Evolutionary conservation across 2,888 invertebrate genomes (phyloP).

Genomic region (Megaustenia siamemsis): DNA sequence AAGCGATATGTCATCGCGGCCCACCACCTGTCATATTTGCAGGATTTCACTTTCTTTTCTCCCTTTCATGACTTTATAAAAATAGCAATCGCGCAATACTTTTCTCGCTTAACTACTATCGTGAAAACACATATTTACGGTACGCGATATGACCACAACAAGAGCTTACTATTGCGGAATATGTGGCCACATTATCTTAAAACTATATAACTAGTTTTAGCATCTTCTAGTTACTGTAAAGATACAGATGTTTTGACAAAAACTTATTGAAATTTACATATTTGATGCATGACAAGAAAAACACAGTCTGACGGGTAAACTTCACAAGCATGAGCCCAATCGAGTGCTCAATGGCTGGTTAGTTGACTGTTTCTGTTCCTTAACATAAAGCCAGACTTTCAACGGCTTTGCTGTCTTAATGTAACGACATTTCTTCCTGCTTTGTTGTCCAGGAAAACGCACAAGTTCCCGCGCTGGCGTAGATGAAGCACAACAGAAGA

Average conservation of each 20-base stretch:
- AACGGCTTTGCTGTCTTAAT: neutral
- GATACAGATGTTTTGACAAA: neutral
- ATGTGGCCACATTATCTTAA: no score
- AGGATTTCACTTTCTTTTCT: no score
- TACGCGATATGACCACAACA: no score
- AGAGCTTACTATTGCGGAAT: no score
- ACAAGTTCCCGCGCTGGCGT: neutral
- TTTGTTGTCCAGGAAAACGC: neutral
- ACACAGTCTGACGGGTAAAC: neutral
- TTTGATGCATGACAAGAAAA: neutral
- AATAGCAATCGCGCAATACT: no score
- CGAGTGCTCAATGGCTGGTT: neutral
- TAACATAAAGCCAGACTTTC: neutral
- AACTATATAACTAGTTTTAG: no score
- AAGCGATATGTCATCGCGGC: no score
- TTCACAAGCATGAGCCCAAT: neutral
- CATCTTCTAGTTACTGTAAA: no score
- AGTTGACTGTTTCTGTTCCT: neutral
- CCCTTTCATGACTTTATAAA: no score
- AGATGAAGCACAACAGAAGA: neutral
- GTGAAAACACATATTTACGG: no score
- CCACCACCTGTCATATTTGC: no score
- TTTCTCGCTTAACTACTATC: no score
- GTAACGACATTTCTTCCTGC: conserved; percentile 9
- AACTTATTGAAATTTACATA: neutral